These are phyloP conservation scores for Smittia aterrima DNA, from an alignment of 2,888 invertebrate genomes.

Conservation along the genomic window DNA sequence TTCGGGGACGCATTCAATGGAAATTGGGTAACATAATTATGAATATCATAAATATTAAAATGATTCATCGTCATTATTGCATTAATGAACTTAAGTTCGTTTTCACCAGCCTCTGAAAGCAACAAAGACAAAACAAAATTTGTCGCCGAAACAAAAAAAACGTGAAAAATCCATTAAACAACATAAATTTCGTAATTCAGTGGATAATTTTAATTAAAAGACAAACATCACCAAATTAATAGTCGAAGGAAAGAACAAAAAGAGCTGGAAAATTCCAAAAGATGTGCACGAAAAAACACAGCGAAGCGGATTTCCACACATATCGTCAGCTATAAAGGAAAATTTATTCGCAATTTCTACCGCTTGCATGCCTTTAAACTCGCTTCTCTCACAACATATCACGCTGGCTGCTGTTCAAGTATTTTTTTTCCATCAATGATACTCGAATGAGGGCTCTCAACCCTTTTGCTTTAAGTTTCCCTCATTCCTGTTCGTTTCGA, in stretches of 20 bases:
- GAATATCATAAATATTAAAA: conserved; percentile 39
- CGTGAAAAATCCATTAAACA: not conserved
- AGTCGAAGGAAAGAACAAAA: not conserved
- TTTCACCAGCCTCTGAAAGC: not conserved
- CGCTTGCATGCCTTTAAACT: conserved; percentile 22
- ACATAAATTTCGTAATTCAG: conserved; percentile 26
- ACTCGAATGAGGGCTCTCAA: not conserved
- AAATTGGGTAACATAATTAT: conserved; percentile 28
- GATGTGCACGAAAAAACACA: not conserved
- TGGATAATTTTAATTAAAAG: conserved; percentile 33
- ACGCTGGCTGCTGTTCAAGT: not conserved
- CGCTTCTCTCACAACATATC: not conserved
- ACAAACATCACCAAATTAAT: conserved; percentile 27
- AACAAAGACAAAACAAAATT: not conserved
- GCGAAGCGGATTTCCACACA: conserved; percentile 17
- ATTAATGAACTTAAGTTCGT: not conserved
- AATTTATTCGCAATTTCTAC: conserved; percentile 30
- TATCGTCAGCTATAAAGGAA: conserved; percentile 35
- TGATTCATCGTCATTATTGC: conserved; percentile 29
- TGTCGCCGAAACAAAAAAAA: not conserved
- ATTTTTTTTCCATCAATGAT: not conserved
- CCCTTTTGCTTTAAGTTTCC: not conserved
- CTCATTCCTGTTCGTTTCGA: not conserved
- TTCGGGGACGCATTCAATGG: conserved; percentile 31
- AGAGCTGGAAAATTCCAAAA: conserved; percentile 20